Percentiles rank a stretch among this genome's conserved stretches.
phyloP scores from a whole-genome alignment of 2,797 vertebrate genomes.

The Esox lucius region DNA sequence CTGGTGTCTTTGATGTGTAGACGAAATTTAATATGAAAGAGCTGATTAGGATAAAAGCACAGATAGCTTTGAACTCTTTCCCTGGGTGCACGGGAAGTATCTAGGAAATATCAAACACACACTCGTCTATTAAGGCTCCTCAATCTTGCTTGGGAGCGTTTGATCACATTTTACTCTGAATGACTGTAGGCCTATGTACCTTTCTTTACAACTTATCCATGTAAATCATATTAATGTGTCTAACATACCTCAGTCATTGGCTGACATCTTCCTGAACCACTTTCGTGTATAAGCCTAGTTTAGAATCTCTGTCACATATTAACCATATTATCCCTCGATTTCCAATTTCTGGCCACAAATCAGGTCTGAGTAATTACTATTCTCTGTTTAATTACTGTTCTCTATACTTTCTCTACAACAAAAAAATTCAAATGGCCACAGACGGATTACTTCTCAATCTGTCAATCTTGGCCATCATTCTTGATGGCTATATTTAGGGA shows the following conservation, averaged over 20 bases:
- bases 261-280: background rate
- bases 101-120: conserved; percentile 1
- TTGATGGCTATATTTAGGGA: conserved; percentile 11
- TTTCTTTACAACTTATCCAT: background rate
- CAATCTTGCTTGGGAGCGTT: background rate
- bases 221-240: background rate
- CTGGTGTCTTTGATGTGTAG: conserved; percentile 61
- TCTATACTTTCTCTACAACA: too few species aligned
- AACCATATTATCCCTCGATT: background rate
- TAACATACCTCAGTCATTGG: background rate
- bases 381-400: too few species aligned
- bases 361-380: too few species aligned
- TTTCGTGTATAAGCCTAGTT: background rate
- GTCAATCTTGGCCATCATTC: background rate
- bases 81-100: background rate
- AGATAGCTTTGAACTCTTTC: conserved; percentile 62
- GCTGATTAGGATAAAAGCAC: conserved; percentile 58
- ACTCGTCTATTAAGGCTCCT: background rate
- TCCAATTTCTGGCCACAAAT: too few species aligned
- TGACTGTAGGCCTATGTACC: background rate
- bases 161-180: background rate
- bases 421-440: background rate
- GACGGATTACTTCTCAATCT: background rate
- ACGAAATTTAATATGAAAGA: conserved; percentile 57
- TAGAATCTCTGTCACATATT: background rate